These are phyloP conservation scores for Camponotus vicinus DNA, from an alignment of 1,140 invertebrate genomes.

Conservation along the genomic window DNA sequence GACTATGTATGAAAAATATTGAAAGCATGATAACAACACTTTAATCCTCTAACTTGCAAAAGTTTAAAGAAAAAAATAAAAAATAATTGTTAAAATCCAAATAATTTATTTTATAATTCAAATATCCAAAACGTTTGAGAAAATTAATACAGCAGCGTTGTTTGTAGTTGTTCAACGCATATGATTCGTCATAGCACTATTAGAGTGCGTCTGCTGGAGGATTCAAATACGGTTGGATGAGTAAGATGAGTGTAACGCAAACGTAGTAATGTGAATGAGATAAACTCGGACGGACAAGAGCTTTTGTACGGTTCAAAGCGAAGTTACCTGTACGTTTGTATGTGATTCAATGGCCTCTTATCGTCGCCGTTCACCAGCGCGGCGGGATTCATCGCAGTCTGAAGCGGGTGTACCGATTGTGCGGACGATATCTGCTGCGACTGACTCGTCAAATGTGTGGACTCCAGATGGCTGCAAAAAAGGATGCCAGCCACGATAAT, in stretches of 20 bases:
- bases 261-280: constrained; percentile 26
- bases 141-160: constrained; percentile 33
- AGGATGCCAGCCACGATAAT: constrained; percentile 66
- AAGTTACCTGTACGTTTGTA: constrained; percentile 93
- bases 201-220: background rate
- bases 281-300: constrained; percentile 42
- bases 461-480: constrained; percentile 82
- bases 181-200: constrained; percentile 25
- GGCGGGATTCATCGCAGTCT: constrained; percentile 77
- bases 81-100: background rate
- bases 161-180: background rate
- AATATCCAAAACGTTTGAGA: background rate
- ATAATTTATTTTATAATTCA: no score
- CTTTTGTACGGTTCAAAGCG: constrained; percentile 29
- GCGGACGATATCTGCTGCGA: constrained; percentile 73
- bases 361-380: constrained; percentile 88
- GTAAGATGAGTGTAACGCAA: constrained; percentile 44
- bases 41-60: constrained; percentile 17
- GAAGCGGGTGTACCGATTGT: constrained; percentile 78
- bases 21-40: constrained; percentile 22
- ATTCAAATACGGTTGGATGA: constrained; percentile 6
- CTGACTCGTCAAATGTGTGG: constrained; percentile 74
- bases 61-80: background rate
- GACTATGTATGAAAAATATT: constrained; percentile 28
- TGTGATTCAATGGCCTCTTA: constrained; percentile 90